Base-by-base conservation (phyloP, 2,113 vertebrate genomes). In the Sander vitreus region DNA sequence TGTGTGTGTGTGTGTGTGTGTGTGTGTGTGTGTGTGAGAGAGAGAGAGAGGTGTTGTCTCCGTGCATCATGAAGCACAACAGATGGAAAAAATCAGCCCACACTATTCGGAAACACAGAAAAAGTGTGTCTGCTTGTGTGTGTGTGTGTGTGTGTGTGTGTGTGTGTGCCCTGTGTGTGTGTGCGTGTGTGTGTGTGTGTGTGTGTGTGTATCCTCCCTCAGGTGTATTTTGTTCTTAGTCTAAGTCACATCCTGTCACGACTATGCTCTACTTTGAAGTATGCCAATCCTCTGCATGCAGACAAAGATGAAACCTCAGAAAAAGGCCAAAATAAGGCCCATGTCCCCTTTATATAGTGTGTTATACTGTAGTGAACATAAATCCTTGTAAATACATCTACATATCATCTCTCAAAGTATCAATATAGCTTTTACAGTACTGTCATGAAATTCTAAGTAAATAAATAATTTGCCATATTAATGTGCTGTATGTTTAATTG, bases 211-310 rank as follows among this genome's bases (percentile, higher is more conserved):
- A 6, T 60, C 65, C 64, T 85, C 78, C 83, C 84, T 82, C 80
- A 89, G 86, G 89, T 93, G 76, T 86, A 79, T 89, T 90, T 92
- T 82, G 75, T 89, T 93, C 66, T 78, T 68, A 59, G 70, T 50
- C 23, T 54, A 68, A 75, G 77, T 81, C 64, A 62, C 73, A 67
- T 80, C 73, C 81, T 68, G 7, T 64, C 62, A 74, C 63, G 71
- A 80, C 76, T 73, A 15, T 12, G 54, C 57, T 67, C 33, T 21
- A 59, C 85, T 91, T 92, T 91, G 88, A 92, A 85, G 82, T 90
- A 79, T 66, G 88, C 82, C 86, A 90, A 43, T 87, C 88, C 83
- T 63, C 51, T 84, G 54, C 23, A 58, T 23, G 55, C 48, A 78
- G 27, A 62, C 58, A 71, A 78, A 81, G 65, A 64, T 54, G 30